Conservation (phyloP, 2,113 vertebrate genomes). For the Solea solea region DNA sequence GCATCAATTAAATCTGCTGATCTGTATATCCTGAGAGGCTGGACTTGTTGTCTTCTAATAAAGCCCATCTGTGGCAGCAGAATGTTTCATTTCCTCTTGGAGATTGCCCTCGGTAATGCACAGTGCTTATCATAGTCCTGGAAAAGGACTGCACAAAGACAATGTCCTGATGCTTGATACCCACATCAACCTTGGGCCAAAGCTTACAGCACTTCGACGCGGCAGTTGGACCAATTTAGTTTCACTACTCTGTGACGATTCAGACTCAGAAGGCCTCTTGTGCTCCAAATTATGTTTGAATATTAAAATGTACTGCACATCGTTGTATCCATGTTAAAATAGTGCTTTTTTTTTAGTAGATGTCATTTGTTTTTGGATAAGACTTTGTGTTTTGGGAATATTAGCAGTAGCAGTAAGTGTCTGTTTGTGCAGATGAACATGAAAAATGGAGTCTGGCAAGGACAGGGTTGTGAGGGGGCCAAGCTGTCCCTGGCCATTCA, state of each 20-base stretch:
- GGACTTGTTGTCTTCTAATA: conserved; percentile 78
- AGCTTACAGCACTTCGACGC: conserved; percentile 43
- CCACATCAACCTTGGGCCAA: conserved; percentile 70
- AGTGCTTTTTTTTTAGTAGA: neutral
- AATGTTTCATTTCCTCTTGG: conserved; percentile 80
- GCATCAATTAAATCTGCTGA: conserved; percentile 78
- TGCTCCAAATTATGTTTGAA: conserved; percentile 17
- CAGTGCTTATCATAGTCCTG: conserved; percentile 71
- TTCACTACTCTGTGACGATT: conserved; percentile 20
- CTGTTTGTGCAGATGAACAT: conserved; percentile 72
- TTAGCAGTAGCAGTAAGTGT: conserved; percentile 44
- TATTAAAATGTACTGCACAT: neutral
- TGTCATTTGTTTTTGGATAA: conserved; percentile 11
- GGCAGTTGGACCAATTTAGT: conserved; percentile 43
- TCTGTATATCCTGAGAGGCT: conserved; percentile 71
- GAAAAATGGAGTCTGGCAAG: conserved; percentile 73
- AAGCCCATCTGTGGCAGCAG: conserved; percentile 72
- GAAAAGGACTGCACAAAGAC: conserved; percentile 65
- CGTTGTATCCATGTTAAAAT: neutral
- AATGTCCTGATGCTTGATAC: conserved; percentile 68
- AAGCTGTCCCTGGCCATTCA: conserved; percentile 86
- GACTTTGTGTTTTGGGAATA: conserved; percentile 34
- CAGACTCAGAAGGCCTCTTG: conserved; percentile 12
- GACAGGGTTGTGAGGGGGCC: conserved; percentile 77
- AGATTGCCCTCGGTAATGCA: conserved; percentile 76